Percentiles rank a stretch among this genome's conserved stretches.
These are phyloP conservation scores for Polymixis flavicincta DNA, from an alignment of 2,888 invertebrate genomes.

Conservation along the genomic window DNA sequence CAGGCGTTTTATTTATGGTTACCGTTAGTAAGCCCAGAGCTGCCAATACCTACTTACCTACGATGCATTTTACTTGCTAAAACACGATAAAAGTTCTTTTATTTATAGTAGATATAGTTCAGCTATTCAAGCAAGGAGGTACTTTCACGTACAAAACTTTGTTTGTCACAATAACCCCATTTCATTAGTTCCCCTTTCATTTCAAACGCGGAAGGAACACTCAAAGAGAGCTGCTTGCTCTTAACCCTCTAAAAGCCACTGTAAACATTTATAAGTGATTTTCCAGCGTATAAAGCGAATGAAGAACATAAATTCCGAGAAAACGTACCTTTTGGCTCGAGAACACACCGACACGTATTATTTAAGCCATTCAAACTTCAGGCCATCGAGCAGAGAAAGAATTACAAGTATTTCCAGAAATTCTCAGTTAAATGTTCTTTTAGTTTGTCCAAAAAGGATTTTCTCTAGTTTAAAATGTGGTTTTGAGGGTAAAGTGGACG, in stretches of 20 bases:
- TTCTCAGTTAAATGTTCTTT: constrained; percentile 18
- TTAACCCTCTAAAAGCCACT: constrained; percentile 21
- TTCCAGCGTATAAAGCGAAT: constrained; percentile 29
- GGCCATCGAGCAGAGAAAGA: constrained; percentile 10
- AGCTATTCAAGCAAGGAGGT: not conserved
- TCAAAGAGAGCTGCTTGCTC: constrained; percentile 29
- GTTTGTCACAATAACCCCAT: constrained; percentile 20
- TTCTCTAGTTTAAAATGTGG: constrained; percentile 40
- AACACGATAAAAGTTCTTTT: not conserved
- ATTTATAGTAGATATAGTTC: too few relatives aligned
- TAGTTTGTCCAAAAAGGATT: constrained; percentile 31
- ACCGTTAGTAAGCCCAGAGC: too few relatives aligned
- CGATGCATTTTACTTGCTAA: not conserved
- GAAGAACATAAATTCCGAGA: constrained; percentile 37
- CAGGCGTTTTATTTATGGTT: too few relatives aligned
- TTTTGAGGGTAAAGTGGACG: constrained; percentile 35
- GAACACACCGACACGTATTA: constrained; percentile 35
- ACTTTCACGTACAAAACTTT: not conserved
- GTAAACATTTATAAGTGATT: constrained; percentile 41
- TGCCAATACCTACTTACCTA: not conserved
- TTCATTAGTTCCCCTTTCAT: constrained; percentile 26
- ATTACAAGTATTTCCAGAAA: not conserved
- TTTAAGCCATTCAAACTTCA: constrained; percentile 32
- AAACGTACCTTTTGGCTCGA: constrained; percentile 38
- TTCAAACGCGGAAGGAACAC: constrained; percentile 12